Evolutionary conservation across 2,888 invertebrate genomes (phyloP).

Genomic region (Chymomyza procnemis): DNA sequence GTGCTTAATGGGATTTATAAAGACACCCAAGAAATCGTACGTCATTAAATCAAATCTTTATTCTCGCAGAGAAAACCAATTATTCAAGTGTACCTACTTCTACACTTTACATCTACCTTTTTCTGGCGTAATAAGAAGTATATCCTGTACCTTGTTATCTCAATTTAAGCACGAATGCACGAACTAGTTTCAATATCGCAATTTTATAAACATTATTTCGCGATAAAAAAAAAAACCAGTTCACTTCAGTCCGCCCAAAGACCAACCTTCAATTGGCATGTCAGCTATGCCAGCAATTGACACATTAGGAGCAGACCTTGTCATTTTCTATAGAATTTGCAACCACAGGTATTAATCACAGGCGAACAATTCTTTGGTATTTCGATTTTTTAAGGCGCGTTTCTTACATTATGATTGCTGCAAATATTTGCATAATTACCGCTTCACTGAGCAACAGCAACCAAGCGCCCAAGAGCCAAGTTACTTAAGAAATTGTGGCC

Average conservation of each 20-base stretch:
- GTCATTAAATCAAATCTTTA: too few relatives aligned
- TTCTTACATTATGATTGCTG: slow-evolving; percentile 2
- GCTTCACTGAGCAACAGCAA: slow-evolving; percentile 35
- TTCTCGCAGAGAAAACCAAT: too few relatives aligned
- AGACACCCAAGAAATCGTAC: too few relatives aligned
- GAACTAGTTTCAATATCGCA: background rate
- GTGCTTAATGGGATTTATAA: too few relatives aligned
- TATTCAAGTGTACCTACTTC: too few relatives aligned
- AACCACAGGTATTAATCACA: slow-evolving; percentile 55
- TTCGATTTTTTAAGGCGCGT: slow-evolving; percentile 50
- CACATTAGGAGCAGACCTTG: background rate
- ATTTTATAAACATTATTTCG: background rate
- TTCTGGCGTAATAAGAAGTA: too few relatives aligned
- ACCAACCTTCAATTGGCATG: slow-evolving; percentile 6
- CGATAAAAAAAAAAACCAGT: background rate
- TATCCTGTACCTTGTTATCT: too few relatives aligned
- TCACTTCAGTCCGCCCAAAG: background rate
- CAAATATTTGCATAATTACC: slow-evolving; percentile 70
- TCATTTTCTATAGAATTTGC: background rate
- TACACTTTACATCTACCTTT: too few relatives aligned
- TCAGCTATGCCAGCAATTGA: slow-evolving; percentile 17
- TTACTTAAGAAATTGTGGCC: slow-evolving; percentile 3
- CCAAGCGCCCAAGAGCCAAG: background rate
- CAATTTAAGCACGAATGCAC: background rate
- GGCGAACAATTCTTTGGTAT: slow-evolving; percentile 58